phyloP scores from a whole-genome alignment of 2,888 invertebrate species.

The Unio pictorum region DNA sequence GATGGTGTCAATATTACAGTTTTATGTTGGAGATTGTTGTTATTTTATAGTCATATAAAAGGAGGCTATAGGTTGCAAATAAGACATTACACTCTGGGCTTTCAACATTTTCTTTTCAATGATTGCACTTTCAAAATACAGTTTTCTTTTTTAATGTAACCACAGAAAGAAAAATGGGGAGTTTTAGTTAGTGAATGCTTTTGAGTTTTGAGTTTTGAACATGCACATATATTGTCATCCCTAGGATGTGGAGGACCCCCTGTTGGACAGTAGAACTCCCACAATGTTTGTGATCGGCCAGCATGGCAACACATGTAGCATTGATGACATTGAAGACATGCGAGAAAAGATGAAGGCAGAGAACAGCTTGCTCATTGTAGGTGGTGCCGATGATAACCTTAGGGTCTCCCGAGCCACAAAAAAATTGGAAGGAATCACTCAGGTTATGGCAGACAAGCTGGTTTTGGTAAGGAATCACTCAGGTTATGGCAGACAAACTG shows the following conservation, averaged over 20 bases:
- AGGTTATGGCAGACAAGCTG: slow-evolving; percentile 84
- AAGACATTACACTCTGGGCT: no score
- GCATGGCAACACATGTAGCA: slow-evolving; percentile 76
- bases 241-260: slow-evolving; percentile 81
- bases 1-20: no score
- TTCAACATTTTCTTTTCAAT: no score
- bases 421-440: slow-evolving; percentile 83
- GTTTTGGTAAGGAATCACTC: slow-evolving; percentile 76
- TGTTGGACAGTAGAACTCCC: slow-evolving; percentile 82
- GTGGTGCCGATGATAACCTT: slow-evolving; percentile 84
- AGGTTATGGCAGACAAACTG: slow-evolving; percentile 84
- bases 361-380: slow-evolving; percentile 83
- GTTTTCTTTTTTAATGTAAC: no score
- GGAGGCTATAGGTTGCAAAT: no score
- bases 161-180: no score
- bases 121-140: no score
- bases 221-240: no score
- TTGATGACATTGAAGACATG: slow-evolving; percentile 84
- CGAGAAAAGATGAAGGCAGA: slow-evolving; percentile 84
- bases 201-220: no score
- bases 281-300: slow-evolving; percentile 86
- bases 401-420: slow-evolving; percentile 81
- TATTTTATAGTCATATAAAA: no score
- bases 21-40: no score
- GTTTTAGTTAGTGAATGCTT: no score